These are phyloP conservation scores for Formica exsecta DNA, from an alignment of 1,140 invertebrate genomes.

Conservation along the genomic window DNA sequence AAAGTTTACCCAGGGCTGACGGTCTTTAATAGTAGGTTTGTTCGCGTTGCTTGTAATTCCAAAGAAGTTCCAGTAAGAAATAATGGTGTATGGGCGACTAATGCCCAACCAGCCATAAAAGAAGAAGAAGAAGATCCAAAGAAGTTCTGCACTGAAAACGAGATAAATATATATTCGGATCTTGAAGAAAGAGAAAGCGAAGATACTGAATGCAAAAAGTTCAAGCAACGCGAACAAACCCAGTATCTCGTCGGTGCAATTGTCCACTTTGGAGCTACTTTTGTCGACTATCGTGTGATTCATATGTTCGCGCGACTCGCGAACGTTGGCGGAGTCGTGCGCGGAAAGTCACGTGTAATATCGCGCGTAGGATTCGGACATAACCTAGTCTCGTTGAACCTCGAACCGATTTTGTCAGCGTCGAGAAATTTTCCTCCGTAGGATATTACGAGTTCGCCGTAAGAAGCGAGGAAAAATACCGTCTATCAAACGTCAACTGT, in stretches of 20 bases:
- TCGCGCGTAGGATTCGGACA: constrained; percentile 61
- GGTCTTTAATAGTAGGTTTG: too few species aligned
- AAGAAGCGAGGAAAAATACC: neutral
- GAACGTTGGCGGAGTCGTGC: neutral
- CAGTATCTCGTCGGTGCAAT: neutral
- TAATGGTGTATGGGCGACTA: too few species aligned
- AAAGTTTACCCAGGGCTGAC: too few species aligned
- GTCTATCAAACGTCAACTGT: neutral
- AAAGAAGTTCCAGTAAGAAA: too few species aligned
- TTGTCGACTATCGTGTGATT: neutral
- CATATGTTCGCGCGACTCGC: constrained; percentile 3
- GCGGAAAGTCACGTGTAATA: constrained; percentile 69
- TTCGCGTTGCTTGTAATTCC: too few species aligned
- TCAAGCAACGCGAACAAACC: too few species aligned
- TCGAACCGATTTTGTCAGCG: constrained; percentile 41
- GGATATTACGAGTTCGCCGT: neutral
- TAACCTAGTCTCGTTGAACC: constrained; percentile 71
- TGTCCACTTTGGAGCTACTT: neutral
- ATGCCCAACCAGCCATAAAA: too few species aligned
- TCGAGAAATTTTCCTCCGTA: neutral
- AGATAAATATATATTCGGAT: too few species aligned
- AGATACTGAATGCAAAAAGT: too few species aligned
- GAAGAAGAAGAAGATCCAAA: too few species aligned
- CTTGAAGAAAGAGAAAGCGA: too few species aligned
- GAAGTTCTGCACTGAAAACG: too few species aligned